Evolutionary conservation across 2,113 vertebrate genomes (phyloP), one percentile per base, ranked within the genome.

Genomic region (Hypomesus transpacificus): DNA sequence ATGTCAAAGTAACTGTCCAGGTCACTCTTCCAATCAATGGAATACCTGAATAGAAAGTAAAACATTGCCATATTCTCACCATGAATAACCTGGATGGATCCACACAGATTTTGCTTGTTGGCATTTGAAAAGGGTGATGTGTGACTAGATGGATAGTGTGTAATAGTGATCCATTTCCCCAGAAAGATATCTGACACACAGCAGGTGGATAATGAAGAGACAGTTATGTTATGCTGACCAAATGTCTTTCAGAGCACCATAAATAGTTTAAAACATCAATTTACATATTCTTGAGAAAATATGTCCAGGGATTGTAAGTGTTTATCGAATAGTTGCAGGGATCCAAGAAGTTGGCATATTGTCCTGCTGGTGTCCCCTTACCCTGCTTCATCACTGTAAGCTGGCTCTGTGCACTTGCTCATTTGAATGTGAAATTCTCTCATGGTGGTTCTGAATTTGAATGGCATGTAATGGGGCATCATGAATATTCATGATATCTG

Each of bases 21-120:
- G 86, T 96, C 95, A 63, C 89, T 97, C 91, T 94, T 96, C 94
- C 94, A 94, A 86, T 99, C 96, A 46, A 97, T 95, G 88, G 96
- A 95, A 83, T 99, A 99, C 89, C 97, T 99, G 87, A 4, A 71
- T 65, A 78, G 68, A 78, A 79, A 46, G 61, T 80, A 75, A 83
- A 85, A 82, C 87, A 78, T 59, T 21, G 39, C 3, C 54, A 57
- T 61, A 65, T 86, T 86, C 79, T 24, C 53, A 54, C n/a, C 70
- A 50, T 69, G 58, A 81, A 82, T 53, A 65, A 46, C 51, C 51
- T 51, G 63, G 79, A 76, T 79, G 79, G 71, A 75, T 70, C 68
- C 16, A 13, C 13, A 58, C 51, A 17, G 50, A 84, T 69, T 80
- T 51, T 1, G 64, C 75, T 75, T 54, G 39, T 3, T 68, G 68